These are phyloP conservation scores for Metaphire vulgaris DNA, from an alignment of 1,140 invertebrate species.

Conservation along the genomic window DNA sequence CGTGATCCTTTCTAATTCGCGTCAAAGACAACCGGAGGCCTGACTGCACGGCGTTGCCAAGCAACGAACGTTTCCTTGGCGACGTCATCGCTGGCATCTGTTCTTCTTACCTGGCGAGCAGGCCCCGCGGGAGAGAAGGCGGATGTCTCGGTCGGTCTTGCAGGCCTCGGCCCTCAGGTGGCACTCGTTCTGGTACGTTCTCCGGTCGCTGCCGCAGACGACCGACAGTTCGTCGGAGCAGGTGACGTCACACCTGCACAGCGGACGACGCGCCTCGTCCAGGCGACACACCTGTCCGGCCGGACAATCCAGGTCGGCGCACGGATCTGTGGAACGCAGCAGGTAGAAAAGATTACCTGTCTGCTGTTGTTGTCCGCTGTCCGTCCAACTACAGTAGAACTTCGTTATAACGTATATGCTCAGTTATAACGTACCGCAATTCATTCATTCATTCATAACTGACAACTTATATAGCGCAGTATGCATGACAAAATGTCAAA, in stretches of 20 bases:
- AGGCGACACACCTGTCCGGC: slow-evolving; percentile 75
- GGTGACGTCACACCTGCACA: slow-evolving; percentile 70
- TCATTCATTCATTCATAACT: too few relatives aligned
- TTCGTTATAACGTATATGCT: too few relatives aligned
- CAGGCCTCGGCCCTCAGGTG: slow-evolving; percentile 55
- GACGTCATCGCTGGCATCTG: too few relatives aligned
- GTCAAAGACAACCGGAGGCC: too few relatives aligned
- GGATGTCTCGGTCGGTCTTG: slow-evolving; percentile 36
- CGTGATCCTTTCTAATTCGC: too few relatives aligned
- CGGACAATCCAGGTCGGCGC: slow-evolving; percentile 65
- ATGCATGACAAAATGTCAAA: too few relatives aligned
- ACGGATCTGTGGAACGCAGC: slow-evolving; percentile 65
- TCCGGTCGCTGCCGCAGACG: slow-evolving; percentile 73
- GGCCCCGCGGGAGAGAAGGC: slow-evolving; percentile 32
- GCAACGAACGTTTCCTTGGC: too few relatives aligned
- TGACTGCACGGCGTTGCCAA: too few relatives aligned
- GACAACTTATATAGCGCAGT: too few relatives aligned
- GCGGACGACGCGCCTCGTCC: slow-evolving; percentile 66
- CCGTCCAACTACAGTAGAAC: not conserved
- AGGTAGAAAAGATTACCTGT: slow-evolving; percentile 9
- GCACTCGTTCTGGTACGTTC: slow-evolving; percentile 81
- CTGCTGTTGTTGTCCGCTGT: too few relatives aligned
- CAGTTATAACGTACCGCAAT: too few relatives aligned
- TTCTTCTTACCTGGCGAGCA: slow-evolving; percentile 63
- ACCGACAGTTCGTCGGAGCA: slow-evolving; percentile 67